Evolutionary conservation across 2,113 vertebrate species (phyloP), one percentile per base, ranked within the genome.

Genomic region (Leuciscus idus): DNA sequence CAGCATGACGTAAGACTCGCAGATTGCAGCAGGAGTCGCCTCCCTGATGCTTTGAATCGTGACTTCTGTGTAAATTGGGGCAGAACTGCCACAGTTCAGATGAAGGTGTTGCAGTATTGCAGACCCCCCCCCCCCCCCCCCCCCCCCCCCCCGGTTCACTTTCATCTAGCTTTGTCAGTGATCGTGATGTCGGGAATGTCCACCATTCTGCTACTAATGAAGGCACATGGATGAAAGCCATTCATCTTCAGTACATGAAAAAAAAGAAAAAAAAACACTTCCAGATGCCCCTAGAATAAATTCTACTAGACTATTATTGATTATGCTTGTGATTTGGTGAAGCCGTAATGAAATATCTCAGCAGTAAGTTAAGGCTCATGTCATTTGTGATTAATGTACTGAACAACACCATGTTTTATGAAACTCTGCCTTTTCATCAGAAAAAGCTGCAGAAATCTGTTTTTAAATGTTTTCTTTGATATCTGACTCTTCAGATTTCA

Each of bases 401-500:
- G 12, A 73, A 26, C 80, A 82, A 66, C 33, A 50, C 12, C 26
- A n/a, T 83, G 64, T 72, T 83, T 83, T 55, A 83, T 83, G 30
- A 83, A 83, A 83, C 77, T 80, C 28, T 43, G 77, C 55, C 23
- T 59, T 80, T 80, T 61, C 33, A 61, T 61, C 55, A 61, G 77
- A 80, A 77, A 28, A 48, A 26, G 72, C n/a, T 28, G 94, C 94
- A 96, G 91, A 87, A 21, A 26, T 21, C 79, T 87, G 59, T 78
- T 89, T 85, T 84, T 89, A 81, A 89, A 39, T 80, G 46, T 23
- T 52, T 77, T 13, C 15, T 81, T 50, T 83, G 15, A 61, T 83
- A 88, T 78, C 90, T 85, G 64, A 26, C 81, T 64, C 85, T 81
- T 23, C 88, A 99, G 98, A 96, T 99, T 91, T 97, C 98, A 81